phyloP scores from a whole-genome alignment of 2,888 invertebrate genomes.

The Lithophane ornitopus region DNA sequence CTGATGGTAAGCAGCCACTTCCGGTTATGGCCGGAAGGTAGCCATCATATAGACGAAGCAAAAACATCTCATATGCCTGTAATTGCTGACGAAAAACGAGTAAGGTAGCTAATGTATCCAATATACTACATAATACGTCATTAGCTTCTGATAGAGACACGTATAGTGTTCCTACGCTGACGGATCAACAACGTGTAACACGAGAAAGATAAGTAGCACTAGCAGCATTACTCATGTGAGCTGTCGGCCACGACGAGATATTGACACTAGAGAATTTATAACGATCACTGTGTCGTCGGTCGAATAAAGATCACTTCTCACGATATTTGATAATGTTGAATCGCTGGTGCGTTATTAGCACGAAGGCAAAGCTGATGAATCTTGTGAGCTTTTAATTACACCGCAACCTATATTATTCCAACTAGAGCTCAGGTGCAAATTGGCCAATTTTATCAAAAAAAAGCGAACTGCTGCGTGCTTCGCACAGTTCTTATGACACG shows the following conservation, averaged over 20 bases:
- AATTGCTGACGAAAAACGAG: slow-evolving; percentile 1
- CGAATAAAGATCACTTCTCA: not conserved
- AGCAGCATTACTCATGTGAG: not conserved
- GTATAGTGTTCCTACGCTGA: slow-evolving; percentile 31
- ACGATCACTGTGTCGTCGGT: not conserved
- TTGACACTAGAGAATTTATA: slow-evolving; percentile 11
- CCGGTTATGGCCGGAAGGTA: not conserved
- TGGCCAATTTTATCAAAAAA: too few relatives aligned
- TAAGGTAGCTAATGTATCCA: not conserved
- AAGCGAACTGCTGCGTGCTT: not conserved
- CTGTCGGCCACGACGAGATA: not conserved
- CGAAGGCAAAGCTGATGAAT: too few relatives aligned
- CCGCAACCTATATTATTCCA: not conserved
- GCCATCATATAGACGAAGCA: not conserved
- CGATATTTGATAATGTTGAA: not conserved
- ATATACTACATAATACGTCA: slow-evolving; percentile 30
- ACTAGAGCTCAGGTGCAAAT: not conserved
- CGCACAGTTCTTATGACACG: not conserved
- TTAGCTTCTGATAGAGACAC: slow-evolving; percentile 14
- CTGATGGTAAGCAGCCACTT: not conserved
- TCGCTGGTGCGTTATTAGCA: not conserved
- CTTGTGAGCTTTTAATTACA: not conserved
- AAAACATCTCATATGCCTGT: not conserved
- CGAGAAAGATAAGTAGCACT: slow-evolving; percentile 31
- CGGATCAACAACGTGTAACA: slow-evolving; percentile 28